Conservation (phyloP, 2,888 invertebrate genomes). For the Euplagia quadripunctaria region DNA sequence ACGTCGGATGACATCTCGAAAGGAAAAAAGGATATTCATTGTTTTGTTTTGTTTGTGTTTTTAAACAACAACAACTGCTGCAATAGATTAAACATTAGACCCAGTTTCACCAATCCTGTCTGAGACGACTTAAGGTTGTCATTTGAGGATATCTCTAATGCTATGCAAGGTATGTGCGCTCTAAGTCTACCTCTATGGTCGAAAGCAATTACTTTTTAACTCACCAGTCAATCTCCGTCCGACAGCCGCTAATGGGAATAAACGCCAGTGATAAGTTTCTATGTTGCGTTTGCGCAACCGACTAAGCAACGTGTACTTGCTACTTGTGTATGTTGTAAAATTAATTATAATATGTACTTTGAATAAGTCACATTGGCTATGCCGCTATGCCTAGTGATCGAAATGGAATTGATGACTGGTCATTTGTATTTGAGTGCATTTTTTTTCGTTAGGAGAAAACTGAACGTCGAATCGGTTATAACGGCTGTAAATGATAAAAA, state of each 20-base stretch:
- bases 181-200: constrained; percentile 38
- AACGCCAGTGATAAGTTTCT: constrained; percentile 46
- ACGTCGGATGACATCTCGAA: too few species aligned
- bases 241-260: constrained; percentile 62
- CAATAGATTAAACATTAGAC: too few species aligned
- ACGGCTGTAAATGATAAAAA: background rate
- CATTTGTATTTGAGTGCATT: background rate
- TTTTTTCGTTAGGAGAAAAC: background rate
- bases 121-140: too few species aligned
- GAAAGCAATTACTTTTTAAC: constrained; percentile 71
- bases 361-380: background rate
- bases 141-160: too few species aligned
- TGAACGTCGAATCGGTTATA: background rate
- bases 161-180: background rate
- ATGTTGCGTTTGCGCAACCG: constrained; percentile 32
- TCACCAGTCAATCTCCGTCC: constrained; percentile 70
- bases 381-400: background rate
- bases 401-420: background rate
- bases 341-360: constrained; percentile 4
- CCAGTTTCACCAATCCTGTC: too few species aligned
- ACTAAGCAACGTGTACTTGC: constrained; percentile 34
- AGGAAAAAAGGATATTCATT: too few species aligned
- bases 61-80: too few species aligned
- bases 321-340: constrained; percentile 5
- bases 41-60: too few species aligned